Evolutionary conservation across 2,888 invertebrate genomes (phyloP), one percentile per base, ranked within the genome.

Genomic region (Cerastoderma edule): DNA sequence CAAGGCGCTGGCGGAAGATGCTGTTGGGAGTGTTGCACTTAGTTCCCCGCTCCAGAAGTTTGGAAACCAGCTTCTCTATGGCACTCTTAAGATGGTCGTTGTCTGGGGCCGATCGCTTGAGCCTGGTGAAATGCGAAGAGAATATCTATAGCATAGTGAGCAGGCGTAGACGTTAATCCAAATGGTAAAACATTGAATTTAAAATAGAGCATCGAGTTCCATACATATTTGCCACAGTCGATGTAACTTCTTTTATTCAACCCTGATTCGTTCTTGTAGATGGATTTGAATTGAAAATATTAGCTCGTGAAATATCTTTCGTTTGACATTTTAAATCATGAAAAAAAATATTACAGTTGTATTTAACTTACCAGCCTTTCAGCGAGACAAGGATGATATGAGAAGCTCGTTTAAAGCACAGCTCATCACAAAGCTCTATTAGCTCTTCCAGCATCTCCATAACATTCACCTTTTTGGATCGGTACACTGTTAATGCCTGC

Each of bases 301-400:
- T n/a, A n/a, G n/a, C n/a, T n/a, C n/a, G n/a, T n/a, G n/a, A n/a
- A n/a, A n/a, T n/a, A n/a, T n/a, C n/a, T n/a, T n/a, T n/a, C n/a
- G n/a, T n/a, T n/a, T n/a, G n/a, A n/a, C n/a, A n/a, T n/a, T n/a
- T n/a, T n/a, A n/a, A n/a, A n/a, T n/a, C n/a, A n/a, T n/a, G n/a
- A n/a, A n/a, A n/a, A n/a, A n/a, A n/a, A n/a, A n/a, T n/a, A n/a
- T n/a, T n/a, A n/a, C n/a, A n/a, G n/a, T n/a, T n/a, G n/a, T n/a
- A n/a, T n/a, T n/a, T n/a, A n/a, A 33, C 60, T 13, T 39, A 60
- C 60, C 60, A 60, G 16, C 60, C 60, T 39, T 60, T 60, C 0
- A 60, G 60, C 22, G 60, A 60, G 16, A 60, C 60, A 24, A 39
- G 6, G 27, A 60, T 60, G 27, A 16, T 33, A 3, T 60, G 60